Conservation (phyloP, 2,113 vertebrate genomes). For the Zosterops lateralis region DNA sequence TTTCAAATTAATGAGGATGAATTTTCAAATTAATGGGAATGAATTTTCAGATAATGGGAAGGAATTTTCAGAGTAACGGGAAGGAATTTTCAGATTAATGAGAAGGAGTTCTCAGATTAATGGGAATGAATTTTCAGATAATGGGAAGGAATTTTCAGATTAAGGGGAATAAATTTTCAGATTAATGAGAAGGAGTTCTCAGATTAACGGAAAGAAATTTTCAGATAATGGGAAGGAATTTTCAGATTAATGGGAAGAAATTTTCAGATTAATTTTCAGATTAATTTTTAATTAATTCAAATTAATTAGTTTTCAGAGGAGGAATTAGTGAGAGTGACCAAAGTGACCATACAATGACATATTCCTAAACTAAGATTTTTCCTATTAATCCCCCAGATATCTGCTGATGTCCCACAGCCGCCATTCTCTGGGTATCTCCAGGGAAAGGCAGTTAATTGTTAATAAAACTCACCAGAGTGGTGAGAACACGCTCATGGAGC, state of each 20-base stretch:
- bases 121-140: background rate
- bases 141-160: background rate
- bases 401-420: background rate
- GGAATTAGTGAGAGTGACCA: background rate
- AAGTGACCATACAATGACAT: background rate
- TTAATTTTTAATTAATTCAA: no score
- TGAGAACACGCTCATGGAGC: slow-evolving; percentile 61
- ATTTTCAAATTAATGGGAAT: background rate
- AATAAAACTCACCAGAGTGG: slow-evolving; percentile 22
- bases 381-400: background rate
- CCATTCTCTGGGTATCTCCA: background rate
- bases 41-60: background rate
- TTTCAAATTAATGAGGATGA: no score
- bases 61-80: background rate
- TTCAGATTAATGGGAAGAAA: background rate
- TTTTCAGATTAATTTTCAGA: background rate
- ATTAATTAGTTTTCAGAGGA: background rate
- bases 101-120: background rate
- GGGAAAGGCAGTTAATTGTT: slow-evolving; percentile 48
- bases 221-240: background rate
- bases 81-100: background rate
- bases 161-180: background rate
- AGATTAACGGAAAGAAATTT: background rate
- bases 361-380: background rate
- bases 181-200: background rate